Conservation (phyloP, 2,113 vertebrate genomes). For the Cavia aperea region DNA sequence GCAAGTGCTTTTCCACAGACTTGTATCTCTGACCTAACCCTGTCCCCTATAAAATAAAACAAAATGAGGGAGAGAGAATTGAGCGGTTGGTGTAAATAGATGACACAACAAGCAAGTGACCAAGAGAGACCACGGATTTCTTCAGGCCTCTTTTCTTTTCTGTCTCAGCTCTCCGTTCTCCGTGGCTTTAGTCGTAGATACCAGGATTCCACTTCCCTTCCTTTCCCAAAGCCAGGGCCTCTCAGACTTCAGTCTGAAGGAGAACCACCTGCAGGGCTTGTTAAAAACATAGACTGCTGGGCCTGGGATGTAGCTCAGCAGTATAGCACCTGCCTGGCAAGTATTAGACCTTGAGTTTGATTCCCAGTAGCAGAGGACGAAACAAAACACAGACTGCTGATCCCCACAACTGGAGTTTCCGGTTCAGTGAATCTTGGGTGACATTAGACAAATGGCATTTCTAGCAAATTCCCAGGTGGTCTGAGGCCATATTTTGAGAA, state of each 20-base stretch:
- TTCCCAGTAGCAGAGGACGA: too few relatives aligned
- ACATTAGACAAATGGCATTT: constrained; percentile 14
- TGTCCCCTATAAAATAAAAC: not conserved
- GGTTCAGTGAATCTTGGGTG: constrained; percentile 3
- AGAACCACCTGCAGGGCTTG: constrained; percentile 37
- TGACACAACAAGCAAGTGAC: not conserved
- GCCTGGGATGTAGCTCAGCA: too few relatives aligned
- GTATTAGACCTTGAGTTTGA: too few relatives aligned
- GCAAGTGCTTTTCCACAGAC: not conserved
- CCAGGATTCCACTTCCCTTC: not conserved
- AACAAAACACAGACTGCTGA: not conserved
- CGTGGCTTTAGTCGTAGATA: not conserved
- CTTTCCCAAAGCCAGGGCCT: not conserved
- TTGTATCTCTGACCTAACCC: not conserved
- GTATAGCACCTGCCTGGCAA: too few relatives aligned
- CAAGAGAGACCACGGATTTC: not conserved
- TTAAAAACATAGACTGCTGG: not conserved
- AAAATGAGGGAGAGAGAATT: not conserved
- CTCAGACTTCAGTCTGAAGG: constrained; percentile 25
- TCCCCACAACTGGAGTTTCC: constrained; percentile 9
- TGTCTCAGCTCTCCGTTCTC: not conserved
- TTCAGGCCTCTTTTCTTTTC: not conserved
- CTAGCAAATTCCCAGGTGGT: constrained; percentile 23
- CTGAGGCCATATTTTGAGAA: not conserved
- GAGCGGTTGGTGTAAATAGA: not conserved